Conservation (phyloP, 2,797 vertebrate species). For the Coreius guichenoti region DNA sequence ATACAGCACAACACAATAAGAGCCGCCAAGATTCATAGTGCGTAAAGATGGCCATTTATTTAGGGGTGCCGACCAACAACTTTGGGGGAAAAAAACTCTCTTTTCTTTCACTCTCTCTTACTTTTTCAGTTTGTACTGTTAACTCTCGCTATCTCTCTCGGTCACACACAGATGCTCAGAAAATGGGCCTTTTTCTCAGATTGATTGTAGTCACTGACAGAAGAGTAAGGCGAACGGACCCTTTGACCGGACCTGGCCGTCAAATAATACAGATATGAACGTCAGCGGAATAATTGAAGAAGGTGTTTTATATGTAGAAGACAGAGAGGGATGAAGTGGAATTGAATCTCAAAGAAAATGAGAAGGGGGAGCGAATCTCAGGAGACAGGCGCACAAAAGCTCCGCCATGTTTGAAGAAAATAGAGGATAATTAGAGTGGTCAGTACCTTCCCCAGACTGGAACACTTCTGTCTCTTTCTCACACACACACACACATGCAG, state of each 20-base stretch:
- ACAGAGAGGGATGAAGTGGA: conserved; percentile 74
- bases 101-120: conserved; percentile 57
- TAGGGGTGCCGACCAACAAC: neutral
- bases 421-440: conserved; percentile 79
- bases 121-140: conserved; percentile 48
- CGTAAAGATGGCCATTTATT: conserved; percentile 39
- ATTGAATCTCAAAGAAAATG: conserved; percentile 79
- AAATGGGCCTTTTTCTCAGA: conserved; percentile 66
- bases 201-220: conserved; percentile 76
- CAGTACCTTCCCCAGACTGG: conserved; percentile 70
- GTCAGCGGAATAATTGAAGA: conserved; percentile 79
- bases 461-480: conserved; percentile 54
- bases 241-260: conserved; percentile 72
- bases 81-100: neutral
- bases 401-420: conserved; percentile 78
- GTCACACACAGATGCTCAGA: conserved; percentile 33
- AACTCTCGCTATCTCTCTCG: conserved; percentile 43
- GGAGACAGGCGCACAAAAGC: conserved; percentile 72
- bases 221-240: conserved; percentile 72
- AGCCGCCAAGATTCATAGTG: conserved; percentile 62
- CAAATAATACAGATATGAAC: conserved; percentile 80
- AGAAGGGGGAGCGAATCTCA: conserved; percentile 68
- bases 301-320: conserved; percentile 84
- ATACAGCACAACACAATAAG: conserved; percentile 43
- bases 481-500: conserved; percentile 36